A percentile compares a stretch with the other conserved stretches of the same genome.
Evolutionary conservation across 2,888 invertebrate species (phyloP).

Genomic region (Catocala sponsa): DNA sequence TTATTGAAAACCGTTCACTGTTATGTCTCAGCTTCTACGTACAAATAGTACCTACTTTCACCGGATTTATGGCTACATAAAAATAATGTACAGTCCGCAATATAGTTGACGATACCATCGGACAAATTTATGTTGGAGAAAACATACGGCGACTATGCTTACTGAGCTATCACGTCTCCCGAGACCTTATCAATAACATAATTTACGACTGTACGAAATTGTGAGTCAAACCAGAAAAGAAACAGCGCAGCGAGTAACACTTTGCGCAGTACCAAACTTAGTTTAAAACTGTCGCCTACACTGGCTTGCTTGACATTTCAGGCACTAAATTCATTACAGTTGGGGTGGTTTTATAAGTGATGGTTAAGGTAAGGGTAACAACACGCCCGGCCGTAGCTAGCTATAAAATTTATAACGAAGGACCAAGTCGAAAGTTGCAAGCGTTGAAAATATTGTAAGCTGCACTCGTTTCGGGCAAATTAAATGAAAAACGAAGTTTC

Average conservation of each 20-base stretch:
- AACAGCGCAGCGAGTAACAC: constrained; percentile 37
- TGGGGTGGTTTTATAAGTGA: constrained; percentile 55
- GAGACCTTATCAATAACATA: constrained; percentile 1
- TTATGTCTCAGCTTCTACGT: constrained; percentile 53
- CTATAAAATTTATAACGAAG: constrained; percentile 83
- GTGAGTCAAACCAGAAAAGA: constrained; percentile 27
- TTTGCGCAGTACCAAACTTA: constrained; percentile 48
- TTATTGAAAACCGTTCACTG: constrained; percentile 71
- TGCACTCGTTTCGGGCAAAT: constrained; percentile 85
- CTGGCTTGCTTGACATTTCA: constrained; percentile 58
- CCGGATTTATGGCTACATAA: constrained; percentile 58
- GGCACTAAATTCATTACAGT: constrained; percentile 64
- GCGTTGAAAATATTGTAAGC: constrained; percentile 86
- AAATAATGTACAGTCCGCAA: constrained; percentile 48
- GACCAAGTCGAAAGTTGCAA: constrained; percentile 78
- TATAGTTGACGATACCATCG: constrained; percentile 38
- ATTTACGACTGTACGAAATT: constrained; percentile 15
- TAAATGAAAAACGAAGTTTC: constrained; percentile 87
- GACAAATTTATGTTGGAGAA: constrained; percentile 32
- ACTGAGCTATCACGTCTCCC: constrained; percentile 13
- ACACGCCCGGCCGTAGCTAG: constrained; percentile 58
- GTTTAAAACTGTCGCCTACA: constrained; percentile 54
- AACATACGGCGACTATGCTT: constrained; percentile 12
- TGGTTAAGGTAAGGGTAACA: constrained; percentile 53
- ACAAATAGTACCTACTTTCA: constrained; percentile 49